These are phyloP conservation scores for Microtus montanus DNA, from an alignment of 2,113 vertebrate genomes.

Conservation along the genomic window DNA sequence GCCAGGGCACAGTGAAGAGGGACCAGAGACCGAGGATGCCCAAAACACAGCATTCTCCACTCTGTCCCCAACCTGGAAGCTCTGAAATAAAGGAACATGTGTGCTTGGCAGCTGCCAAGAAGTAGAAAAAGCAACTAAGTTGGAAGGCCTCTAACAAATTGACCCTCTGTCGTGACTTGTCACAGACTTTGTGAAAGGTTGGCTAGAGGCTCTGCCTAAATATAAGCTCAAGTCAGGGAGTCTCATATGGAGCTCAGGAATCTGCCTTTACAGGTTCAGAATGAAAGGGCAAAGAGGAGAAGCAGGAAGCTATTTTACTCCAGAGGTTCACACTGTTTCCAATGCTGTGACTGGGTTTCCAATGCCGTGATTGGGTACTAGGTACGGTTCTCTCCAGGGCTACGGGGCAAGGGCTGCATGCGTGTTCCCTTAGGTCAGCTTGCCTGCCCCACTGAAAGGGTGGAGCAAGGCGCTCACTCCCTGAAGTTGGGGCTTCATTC, in stretches of 20 bases:
- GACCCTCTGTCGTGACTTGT: background rate
- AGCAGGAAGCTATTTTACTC: background rate
- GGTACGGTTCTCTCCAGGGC: background rate
- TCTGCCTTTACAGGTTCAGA: background rate
- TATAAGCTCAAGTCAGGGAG: background rate
- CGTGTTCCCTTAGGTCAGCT: background rate
- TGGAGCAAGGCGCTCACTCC: background rate
- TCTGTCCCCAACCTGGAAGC: background rate
- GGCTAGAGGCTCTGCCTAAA: background rate
- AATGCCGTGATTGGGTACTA: background rate
- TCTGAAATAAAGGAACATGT: background rate
- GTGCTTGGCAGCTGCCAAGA: background rate
- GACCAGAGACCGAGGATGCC: background rate
- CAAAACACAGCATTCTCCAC: background rate
- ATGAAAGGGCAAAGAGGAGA: background rate
- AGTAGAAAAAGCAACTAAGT: background rate
- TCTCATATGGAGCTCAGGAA: background rate
- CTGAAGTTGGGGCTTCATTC: background rate
- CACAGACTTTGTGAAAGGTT: background rate
- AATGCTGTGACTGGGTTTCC: background rate
- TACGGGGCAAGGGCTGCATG: background rate
- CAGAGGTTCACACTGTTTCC: background rate
- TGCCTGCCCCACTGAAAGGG: background rate
- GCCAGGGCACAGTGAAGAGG: background rate
- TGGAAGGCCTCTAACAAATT: background rate